Conservation (phyloP, 2,888 invertebrate species). For the Diaphora mendica region DNA sequence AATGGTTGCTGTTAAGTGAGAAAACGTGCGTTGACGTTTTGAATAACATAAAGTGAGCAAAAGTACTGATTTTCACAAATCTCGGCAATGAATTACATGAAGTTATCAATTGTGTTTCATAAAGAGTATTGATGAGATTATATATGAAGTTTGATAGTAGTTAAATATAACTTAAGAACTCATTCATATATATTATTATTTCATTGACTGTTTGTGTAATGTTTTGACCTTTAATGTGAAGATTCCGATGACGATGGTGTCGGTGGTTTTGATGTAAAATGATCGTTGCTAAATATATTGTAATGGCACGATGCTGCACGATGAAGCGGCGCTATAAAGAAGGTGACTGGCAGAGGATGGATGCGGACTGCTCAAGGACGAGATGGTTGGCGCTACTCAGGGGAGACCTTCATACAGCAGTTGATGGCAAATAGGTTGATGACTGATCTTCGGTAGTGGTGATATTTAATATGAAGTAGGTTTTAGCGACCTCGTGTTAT, state of each 20-base stretch:
- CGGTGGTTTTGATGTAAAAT: background rate
- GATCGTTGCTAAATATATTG: background rate
- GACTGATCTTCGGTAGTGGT: background rate
- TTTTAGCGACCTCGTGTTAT: background rate
- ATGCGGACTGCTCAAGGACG: too few relatives aligned
- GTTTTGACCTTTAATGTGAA: background rate
- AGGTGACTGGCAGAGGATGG: too few relatives aligned
- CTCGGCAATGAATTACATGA: background rate
- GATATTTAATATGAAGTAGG: background rate
- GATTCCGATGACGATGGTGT: background rate
- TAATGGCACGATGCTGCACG: too few relatives aligned
- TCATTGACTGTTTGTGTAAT: background rate
- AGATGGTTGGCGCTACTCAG: background rate
- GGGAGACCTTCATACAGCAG: too few relatives aligned
- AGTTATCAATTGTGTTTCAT: background rate
- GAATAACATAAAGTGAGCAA: background rate
- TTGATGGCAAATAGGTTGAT: too few relatives aligned
- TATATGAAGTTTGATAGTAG: background rate
- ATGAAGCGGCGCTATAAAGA: too few relatives aligned
- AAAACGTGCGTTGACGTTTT: conserved; percentile 4
- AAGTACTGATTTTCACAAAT: background rate
- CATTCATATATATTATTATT: background rate
- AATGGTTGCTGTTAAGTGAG: background rate
- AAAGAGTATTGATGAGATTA: background rate
- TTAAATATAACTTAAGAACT: background rate